Evolutionary conservation across 1,140 invertebrate species (phyloP).

Genomic region (Bombus polaris): DNA sequence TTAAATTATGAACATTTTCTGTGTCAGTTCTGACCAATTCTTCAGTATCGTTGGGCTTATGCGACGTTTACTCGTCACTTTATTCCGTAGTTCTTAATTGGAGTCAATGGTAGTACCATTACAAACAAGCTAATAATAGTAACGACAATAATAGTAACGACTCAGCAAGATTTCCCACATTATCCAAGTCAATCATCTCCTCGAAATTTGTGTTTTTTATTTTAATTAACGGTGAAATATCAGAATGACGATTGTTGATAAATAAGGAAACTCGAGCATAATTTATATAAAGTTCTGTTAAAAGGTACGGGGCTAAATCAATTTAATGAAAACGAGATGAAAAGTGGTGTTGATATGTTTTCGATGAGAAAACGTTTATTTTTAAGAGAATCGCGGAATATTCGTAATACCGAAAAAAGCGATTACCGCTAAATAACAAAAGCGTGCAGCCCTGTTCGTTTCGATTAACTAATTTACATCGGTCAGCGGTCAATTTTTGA

Average conservation of each 20-base stretch:
- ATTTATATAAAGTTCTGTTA: not conserved
- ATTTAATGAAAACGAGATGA: not conserved
- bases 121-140: not conserved
- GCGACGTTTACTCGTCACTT: not conserved
- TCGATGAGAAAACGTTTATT: not conserved
- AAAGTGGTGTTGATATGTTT: not conserved
- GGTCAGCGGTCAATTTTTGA: not conserved
- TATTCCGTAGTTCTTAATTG: not conserved
- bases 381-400: too few species aligned
- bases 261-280: not conserved
- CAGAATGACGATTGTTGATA: too few species aligned
- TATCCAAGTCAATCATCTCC: not conserved
- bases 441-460: not conserved
- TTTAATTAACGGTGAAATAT: not conserved
- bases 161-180: not conserved
- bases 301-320: not conserved
- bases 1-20: not conserved
- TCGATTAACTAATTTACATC: conserved; percentile 28
- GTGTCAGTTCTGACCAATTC: not conserved
- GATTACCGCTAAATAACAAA: not conserved
- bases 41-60: not conserved
- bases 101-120: not conserved
- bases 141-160: not conserved
- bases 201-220: not conserved
- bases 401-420: not conserved